A percentile compares a stretch with the other conserved stretches of the same genome.
Evolutionary conservation across 2,113 vertebrate species (phyloP).

Genomic region (Pavo muticus): DNA sequence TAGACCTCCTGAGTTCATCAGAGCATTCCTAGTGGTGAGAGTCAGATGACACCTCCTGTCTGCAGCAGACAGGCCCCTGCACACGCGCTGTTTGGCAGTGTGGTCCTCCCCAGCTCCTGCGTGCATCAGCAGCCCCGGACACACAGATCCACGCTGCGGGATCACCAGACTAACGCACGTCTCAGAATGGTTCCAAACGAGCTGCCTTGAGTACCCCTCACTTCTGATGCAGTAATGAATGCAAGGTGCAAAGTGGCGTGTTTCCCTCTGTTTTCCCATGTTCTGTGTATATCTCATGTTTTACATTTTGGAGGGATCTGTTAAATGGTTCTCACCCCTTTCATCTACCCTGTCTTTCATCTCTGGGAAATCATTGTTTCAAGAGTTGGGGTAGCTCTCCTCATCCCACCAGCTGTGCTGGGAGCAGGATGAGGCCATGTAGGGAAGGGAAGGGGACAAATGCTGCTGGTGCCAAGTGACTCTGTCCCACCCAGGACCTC

Average conservation of each 20-base stretch:
- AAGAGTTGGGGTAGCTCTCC: not conserved
- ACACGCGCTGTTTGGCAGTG: not conserved
- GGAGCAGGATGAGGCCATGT: not conserved
- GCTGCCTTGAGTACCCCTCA: not conserved
- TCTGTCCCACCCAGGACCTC: not conserved
- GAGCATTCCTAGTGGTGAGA: constrained; percentile 24
- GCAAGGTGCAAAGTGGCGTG: not conserved
- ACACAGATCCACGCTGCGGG: not conserved
- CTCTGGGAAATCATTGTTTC: not conserved
- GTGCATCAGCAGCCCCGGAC: not conserved
- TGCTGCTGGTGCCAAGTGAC: rapidly evolving
- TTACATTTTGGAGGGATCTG: not conserved
- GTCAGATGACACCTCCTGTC: constrained; percentile 6
- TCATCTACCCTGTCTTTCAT: not conserved
- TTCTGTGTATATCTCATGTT: not conserved
- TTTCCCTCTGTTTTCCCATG: not conserved
- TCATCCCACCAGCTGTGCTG: not conserved
- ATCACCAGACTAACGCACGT: not conserved
- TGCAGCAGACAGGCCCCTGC: not conserved
- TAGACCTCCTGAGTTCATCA: constrained; percentile 58
- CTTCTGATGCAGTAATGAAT: not conserved
- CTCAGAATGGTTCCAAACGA: rapidly evolving
- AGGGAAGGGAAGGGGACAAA: not conserved
- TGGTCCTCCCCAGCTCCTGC: not conserved
- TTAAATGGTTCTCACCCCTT: not conserved